Evolutionary conservation across 2,797 vertebrate species (phyloP), one percentile per base, ranked within the genome.

Genomic region (Austrolebias charrua): DNA sequence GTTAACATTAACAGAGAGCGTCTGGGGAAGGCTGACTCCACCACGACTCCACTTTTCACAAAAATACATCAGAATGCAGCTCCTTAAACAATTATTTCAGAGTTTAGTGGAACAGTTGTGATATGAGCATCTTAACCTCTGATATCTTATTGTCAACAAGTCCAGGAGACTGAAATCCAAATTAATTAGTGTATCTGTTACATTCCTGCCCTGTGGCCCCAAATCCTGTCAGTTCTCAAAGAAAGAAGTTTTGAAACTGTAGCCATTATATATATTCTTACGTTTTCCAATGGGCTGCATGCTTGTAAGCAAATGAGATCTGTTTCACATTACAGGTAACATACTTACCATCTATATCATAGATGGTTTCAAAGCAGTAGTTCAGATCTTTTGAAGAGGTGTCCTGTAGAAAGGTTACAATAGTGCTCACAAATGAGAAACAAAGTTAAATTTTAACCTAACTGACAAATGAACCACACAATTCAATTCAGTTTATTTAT

Each of bases 1-100:
- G 15, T 60, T 63, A 59, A 60, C 54, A 66, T 9, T 43, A 44
- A 80, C 47, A 66, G 57, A 43, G n/a, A 67, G 58, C n/a, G 3
- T 61, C 71, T 49, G 50, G 19, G 31, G 46, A 56, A 60, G 15
- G n/a, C 49, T 73, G 52, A 59, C 55, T 59, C 61, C 24, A 24
- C 60, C 15, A 44, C 11, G 18, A 20, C 29, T 31, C 62, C 42
- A 9, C 1, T 43, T 18, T 24, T 4, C 51, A 68, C 24, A 67
- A 54, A 13, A 40, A 10, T 10, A 38, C 3, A 38, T 38, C 35
- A 38, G 35, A 38, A 9, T 19, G 57, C 47, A 33, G 14, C 15
- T 33, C 49, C n/a, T 9, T 7, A 18, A 60, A 12, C 46, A 56
- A 20, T 71, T 43, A 73, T 63, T 55, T 75, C 67, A 47, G 6